phyloP scores from a whole-genome alignment of 1,140 invertebrate species.

The Brachionus sp. region DNA sequence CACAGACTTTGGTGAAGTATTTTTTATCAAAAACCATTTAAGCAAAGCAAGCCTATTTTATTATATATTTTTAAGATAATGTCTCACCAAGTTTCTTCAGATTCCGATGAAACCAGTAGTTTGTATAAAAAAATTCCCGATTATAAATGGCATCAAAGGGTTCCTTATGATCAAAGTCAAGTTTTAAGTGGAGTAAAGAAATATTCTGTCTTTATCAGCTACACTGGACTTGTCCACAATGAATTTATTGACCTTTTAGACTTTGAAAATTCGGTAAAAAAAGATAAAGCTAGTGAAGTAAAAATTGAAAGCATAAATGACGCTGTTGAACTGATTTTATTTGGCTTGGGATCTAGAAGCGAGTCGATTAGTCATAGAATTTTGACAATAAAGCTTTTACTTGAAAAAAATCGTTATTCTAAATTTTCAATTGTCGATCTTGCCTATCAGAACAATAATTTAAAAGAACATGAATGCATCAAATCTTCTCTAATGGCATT shows the following conservation, averaged over 20 bases:
- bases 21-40: background rate
- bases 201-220: background rate
- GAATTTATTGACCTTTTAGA: background rate
- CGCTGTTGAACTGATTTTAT: background rate
- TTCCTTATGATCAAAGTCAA: background rate
- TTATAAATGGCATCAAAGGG: background rate
- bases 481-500: constrained; percentile 81
- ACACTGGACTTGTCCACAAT: background rate
- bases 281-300: background rate
- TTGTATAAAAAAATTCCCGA: constrained; percentile 1
- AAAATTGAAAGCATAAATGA: background rate
- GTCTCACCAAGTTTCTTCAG: background rate
- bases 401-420: background rate
- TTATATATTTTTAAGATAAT: background rate
- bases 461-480: constrained; percentile 60
- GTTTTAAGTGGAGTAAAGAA: background rate
- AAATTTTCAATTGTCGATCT: constrained; percentile 13
- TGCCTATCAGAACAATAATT: background rate
- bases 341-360: background rate
- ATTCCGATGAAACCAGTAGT: background rate
- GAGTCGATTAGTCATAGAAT: background rate
- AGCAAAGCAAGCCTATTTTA: too few relatives aligned
- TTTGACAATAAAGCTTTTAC: background rate
- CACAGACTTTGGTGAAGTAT: background rate
- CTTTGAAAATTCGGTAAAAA: background rate